These are phyloP conservation scores for Orestias chungarensis DNA, from an alignment of 2,797 vertebrate genomes.

Conservation along the genomic window DNA sequence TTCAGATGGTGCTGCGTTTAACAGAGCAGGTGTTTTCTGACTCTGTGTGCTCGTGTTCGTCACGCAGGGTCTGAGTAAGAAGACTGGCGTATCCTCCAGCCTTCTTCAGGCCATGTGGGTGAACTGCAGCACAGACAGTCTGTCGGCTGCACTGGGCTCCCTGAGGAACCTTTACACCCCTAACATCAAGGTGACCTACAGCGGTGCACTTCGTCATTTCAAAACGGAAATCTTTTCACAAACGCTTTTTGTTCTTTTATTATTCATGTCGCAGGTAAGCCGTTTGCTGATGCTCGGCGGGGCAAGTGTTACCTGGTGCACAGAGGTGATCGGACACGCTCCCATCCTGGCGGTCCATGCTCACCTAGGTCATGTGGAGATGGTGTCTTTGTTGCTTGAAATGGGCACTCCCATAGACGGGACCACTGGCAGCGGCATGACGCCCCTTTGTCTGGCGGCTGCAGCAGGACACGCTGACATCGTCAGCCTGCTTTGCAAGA, in stretches of 20 bases:
- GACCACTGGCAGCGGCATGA: conserved; percentile 88
- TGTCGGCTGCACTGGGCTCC: conserved; percentile 94
- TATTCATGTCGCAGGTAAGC: conserved; percentile 84
- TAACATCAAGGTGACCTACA: conserved; percentile 92
- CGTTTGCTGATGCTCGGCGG: conserved; percentile 94
- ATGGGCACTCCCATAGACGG: conserved; percentile 88
- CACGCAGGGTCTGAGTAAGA: conserved; percentile 93
- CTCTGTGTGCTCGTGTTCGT: conserved; percentile 27
- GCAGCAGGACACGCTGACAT: conserved; percentile 88
- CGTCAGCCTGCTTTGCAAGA: conserved; percentile 89
- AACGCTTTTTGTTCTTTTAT: not conserved
- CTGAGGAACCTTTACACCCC: conserved; percentile 98
- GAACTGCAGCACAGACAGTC: conserved; percentile 92
- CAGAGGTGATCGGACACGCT: conserved; percentile 93
- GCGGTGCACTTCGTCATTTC: not conserved
- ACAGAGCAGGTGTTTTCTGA: conserved; percentile 65
- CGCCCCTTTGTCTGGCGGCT: conserved; percentile 89
- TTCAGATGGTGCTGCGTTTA: conserved; percentile 61
- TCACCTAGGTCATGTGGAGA: conserved; percentile 93
- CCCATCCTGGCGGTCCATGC: conserved; percentile 92
- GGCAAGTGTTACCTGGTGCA: conserved; percentile 92
- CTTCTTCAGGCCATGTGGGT: conserved; percentile 97
- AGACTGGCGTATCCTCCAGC: conserved; percentile 94
- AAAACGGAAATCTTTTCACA: not conserved
- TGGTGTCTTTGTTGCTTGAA: conserved; percentile 89